Evolutionary conservation across 2,888 invertebrate species (phyloP), one percentile per base, ranked within the genome.

Genomic region (Cybosia mesomella): DNA sequence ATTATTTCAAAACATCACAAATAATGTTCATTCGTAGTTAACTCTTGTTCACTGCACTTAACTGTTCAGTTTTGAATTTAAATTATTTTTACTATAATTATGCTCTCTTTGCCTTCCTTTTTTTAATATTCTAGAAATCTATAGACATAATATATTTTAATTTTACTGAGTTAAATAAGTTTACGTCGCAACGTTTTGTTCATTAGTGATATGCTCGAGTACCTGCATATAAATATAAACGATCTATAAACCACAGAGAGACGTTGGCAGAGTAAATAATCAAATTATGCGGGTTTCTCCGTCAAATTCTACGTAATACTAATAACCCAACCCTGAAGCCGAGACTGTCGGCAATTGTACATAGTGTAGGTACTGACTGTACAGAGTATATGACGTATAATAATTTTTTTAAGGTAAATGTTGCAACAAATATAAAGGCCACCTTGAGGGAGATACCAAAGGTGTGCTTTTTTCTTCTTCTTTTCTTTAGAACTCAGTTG

Each of bases 1-100:
- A 93, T 92, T 87, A 72, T 73, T 71, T 84, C 76, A 86, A 73
- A 72, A 82, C 88, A 88, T 87, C 79, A 87, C 86, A 76, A 60
- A 61, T 67, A 28, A 69, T 63, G 69, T 67, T 61, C 68, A 34
- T 63, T 71, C 58, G 68, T 66, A 68, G 74, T 72, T 73, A 67
- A 61, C 64, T 68, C 73, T 62, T 21, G n/a, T 59, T 72, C 65
- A 67, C 68, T 58, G 63, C 71, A 70, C 68, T 24, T 36, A 28
- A 55, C 66, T 72, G 60, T 61, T 39, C 18, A 57, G 32, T 55
- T 11, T 68, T 39, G 13, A 61, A 57, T 28, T 21, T n/a, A 39
- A 21, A 21, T 32, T 49, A n/a, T 9, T 53, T 49, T 58, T 28
- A 24, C 39, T 10, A 22, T 9, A n/a, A n/a, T n/a, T n/a, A 34